Base-by-base conservation (phyloP, 1,140 invertebrate genomes). In the Arion vulgaris region DNA sequence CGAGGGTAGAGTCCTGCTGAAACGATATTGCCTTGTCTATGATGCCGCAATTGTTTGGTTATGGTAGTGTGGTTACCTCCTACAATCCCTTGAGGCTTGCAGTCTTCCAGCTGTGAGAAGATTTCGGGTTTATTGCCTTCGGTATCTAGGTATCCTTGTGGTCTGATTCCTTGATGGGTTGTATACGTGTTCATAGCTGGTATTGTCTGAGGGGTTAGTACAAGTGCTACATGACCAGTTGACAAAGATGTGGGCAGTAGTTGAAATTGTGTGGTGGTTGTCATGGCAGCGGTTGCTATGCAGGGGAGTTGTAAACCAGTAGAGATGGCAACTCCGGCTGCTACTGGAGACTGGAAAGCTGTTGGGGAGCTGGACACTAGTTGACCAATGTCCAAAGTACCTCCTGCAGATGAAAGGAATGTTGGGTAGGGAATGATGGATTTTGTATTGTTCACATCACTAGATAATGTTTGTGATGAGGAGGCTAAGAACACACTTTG, bases 371-470 rank as follows among this genome's bases (percentile, higher is more conserved):
- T 34, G 38, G 68, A 74, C n/a, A 49, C 36, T 38, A 66, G 34
- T 2, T 69, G 32, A 15, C n/a, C 74, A 49, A 73, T 51, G 49
- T 71, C 66, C 28, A 49, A 17, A 51, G 36, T 69, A 7, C 34
- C 39, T 11, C 19, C 51, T 19, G 28, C 34, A 41, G 34, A 23
- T 17, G 23, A 5, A 36, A 36, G 41, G 38, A 34, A 32, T n/a
- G 49, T 17, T n/a, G 7, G 28, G 13, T 51, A 19, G 0, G 45
- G 34, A 28, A 45, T 13, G 2, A 17, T 49, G 0, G 73, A 0
- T n/a, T 74, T 51, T 49, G 34, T 71, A 28, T 73, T 83, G 74
- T 71, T 82, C 13, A 26, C 28, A 57, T 82, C 73, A 5, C 57
- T 26, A 13, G 45, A 11, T 34, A 73, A 34, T 13, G 19, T 1